Base-by-base conservation (phyloP, 2,797 vertebrate species). In the Alcedo atthis region DNA sequence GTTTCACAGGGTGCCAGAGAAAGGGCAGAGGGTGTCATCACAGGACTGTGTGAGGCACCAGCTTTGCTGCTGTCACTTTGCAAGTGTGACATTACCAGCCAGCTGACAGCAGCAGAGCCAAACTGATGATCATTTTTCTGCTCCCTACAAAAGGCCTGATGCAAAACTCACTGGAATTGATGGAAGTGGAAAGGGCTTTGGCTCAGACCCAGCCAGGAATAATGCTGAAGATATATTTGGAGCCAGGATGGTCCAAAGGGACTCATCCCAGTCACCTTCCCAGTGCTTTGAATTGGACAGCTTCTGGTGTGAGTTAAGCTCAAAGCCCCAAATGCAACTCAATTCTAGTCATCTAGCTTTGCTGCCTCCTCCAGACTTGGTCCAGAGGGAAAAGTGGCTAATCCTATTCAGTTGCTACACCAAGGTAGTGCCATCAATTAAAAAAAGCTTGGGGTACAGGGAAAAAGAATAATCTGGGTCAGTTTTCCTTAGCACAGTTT, bases 341-440 rank as follows among this genome's bases (percentile, higher is more conserved):
- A 0, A 12, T 88, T 93, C 58, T 59, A 95, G 91, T 58, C 92
- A 93, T 92, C 66, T 81, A 92, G 86, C 73, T 90, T 89, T 92
- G 71, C 87, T 94, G 82, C 51, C 80, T 95, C 73, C 73, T 95
- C 76, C 92, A 95, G 92, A 94, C 69, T 89, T 16, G 0, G 55
- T 89, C 87, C 92, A 85, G 90, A 81, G 94, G 87, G 92, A 92
- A 73, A 94, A 92, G 63, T 91, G 91, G 78, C 85, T 92, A 93
- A 90, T 93, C 89, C 85, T 85, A 85, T 85, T 83, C 85, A 92
- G 87, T 81, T 66, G 32, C 70, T 92, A 63, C 25, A 43, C 66
- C 68, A 76, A 92, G 75, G 71, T 83, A 76, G 30, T 51, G 40
- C 73, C 89, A 91, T 87, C 15, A 10, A 92, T 77, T 92, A 26